A percentile compares a stretch with the other conserved stretches of the same genome.
Conservation (phyloP, 2,797 vertebrate species). For the Paguma larvata region DNA sequence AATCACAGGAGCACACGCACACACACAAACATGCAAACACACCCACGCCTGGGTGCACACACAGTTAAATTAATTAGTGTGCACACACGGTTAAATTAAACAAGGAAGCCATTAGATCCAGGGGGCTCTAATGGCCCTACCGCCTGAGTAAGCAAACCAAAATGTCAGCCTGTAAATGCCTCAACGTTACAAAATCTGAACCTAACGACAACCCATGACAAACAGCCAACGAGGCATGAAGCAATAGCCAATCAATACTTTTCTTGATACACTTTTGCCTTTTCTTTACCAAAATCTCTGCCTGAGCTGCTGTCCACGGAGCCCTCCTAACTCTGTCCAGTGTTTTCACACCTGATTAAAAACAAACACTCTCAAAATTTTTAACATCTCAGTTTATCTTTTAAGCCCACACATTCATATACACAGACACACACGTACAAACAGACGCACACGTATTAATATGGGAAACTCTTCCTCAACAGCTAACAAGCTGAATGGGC, state of each 20-base stretch:
- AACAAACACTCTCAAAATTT: too few relatives aligned
- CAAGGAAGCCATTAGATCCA: accelerated
- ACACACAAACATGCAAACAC: too few relatives aligned
- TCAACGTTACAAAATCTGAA: background rate
- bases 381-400: background rate
- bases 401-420: too few relatives aligned
- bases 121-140: accelerated
- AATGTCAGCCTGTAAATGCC: background rate
- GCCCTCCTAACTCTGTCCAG: background rate
- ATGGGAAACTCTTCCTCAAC: background rate
- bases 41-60: too few relatives aligned
- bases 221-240: background rate
- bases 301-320: background rate
- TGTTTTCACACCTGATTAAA: background rate
- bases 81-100: too few relatives aligned
- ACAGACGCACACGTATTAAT: too few relatives aligned
- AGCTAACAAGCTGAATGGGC: background rate
- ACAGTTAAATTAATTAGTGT: accelerated
- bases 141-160: background rate
- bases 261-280: background rate
- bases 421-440: background rate
- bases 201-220: background rate
- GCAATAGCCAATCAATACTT: accelerated
- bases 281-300: background rate
- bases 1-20: accelerated